Percentiles rank a stretch among this genome's conserved stretches.
These are phyloP conservation scores for Metaphire vulgaris DNA, from an alignment of 1,140 invertebrate genomes.

Conservation along the genomic window DNA sequence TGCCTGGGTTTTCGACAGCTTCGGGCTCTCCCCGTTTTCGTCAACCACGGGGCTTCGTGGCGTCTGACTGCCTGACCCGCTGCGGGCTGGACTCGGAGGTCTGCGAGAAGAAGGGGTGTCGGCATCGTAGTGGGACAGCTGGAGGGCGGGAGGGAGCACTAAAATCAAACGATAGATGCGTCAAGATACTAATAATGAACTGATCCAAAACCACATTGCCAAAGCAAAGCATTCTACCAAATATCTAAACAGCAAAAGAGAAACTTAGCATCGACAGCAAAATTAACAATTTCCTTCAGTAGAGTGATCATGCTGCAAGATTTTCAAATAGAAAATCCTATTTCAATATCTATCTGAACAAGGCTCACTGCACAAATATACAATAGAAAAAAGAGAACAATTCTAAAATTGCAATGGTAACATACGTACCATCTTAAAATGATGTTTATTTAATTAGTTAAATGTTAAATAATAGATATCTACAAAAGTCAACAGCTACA, in stretches of 20 bases:
- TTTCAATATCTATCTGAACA: too few species aligned
- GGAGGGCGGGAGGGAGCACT: constrained; percentile 12
- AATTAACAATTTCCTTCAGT: neutral
- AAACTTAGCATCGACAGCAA: neutral
- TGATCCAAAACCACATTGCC: neutral
- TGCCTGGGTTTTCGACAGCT: too few species aligned
- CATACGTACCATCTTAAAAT: too few species aligned
- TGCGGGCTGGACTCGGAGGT: neutral
- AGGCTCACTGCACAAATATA: too few species aligned
- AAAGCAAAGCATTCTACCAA: neutral
- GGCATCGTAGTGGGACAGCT: constrained; percentile 9
- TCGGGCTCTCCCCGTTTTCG: neutral
- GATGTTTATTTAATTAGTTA: too few species aligned
- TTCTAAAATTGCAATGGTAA: too few species aligned
- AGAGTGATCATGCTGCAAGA: neutral
- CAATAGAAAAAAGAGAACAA: too few species aligned
- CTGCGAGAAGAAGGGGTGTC: neutral
- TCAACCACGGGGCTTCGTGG: neutral
- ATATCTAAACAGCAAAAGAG: too few species aligned
- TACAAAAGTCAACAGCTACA: too few species aligned
- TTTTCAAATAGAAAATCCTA: neutral
- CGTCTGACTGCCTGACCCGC: neutral
- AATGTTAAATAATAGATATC: too few species aligned
- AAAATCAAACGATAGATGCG: neutral
- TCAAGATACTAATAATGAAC: neutral